Evolutionary conservation across 2,113 vertebrate genomes (phyloP).

Genomic region (Micromys minutus): DNA sequence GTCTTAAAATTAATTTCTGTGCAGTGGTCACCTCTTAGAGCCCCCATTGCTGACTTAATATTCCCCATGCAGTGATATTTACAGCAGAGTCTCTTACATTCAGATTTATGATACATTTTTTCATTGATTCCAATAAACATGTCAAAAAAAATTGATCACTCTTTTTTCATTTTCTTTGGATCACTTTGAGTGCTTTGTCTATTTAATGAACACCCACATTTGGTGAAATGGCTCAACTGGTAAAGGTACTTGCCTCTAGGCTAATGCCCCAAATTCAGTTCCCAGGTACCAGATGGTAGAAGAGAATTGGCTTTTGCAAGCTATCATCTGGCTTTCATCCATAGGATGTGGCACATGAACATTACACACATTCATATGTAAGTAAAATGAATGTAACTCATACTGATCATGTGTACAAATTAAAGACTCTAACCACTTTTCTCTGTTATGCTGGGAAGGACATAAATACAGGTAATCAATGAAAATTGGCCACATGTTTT

Average conservation of each 20-base stretch:
- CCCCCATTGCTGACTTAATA: constrained; percentile 67
- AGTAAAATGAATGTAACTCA: not conserved
- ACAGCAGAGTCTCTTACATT: constrained; percentile 27
- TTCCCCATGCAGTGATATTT: constrained; percentile 54
- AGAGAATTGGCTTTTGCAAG: not conserved
- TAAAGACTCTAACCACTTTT: constrained; percentile 18
- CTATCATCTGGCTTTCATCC: not conserved
- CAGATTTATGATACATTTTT: constrained; percentile 37
- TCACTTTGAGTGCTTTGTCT: constrained; percentile 22
- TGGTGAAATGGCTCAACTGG: not conserved
- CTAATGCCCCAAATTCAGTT: not conserved
- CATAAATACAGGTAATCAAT: constrained; percentile 19
- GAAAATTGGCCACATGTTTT: not conserved
- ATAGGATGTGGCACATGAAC: not conserved
- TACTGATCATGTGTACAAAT: not conserved
- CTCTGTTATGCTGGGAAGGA: not conserved
- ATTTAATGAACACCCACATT: constrained; percentile 33
- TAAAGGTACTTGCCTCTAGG: not conserved
- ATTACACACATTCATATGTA: no score
- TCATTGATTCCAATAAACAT: constrained; percentile 61
- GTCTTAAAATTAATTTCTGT: constrained; percentile 52
- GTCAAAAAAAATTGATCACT: constrained; percentile 28
- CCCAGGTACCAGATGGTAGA: not conserved
- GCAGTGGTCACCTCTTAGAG: constrained; percentile 54
- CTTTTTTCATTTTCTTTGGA: constrained; percentile 34